Evolutionary conservation across 2,888 invertebrate species (phyloP).

Genomic region (Ennomos fuscantarius): DNA sequence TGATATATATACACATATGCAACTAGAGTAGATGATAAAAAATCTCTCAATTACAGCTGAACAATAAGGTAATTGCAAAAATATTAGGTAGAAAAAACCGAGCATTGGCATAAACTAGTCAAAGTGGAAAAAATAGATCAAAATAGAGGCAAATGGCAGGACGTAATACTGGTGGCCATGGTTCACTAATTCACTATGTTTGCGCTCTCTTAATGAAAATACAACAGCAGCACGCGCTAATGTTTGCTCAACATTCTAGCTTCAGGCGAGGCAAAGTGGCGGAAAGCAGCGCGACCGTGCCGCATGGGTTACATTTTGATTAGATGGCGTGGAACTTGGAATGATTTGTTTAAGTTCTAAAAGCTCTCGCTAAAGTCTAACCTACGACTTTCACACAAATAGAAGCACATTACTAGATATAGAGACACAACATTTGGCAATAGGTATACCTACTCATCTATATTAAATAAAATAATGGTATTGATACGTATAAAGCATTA

Average conservation of each 20-base stretch:
- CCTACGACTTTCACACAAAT: no score
- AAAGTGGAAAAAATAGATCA: constrained; percentile 25
- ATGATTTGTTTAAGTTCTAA: constrained; percentile 8
- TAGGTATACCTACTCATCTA: no score
- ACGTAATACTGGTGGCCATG: constrained; percentile 39
- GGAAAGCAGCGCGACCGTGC: constrained; percentile 14
- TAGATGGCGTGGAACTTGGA: constrained; percentile 10
- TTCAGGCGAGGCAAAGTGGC: constrained; percentile 20
- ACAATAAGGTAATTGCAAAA: not conserved
- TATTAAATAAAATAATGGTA: no score
- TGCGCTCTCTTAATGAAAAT: constrained; percentile 57
- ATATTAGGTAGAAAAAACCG: not conserved
- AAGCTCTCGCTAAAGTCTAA: no score
- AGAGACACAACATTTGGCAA: no score
- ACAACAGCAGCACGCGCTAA: constrained; percentile 50
- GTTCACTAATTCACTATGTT: constrained; percentile 47
- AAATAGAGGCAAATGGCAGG: constrained; percentile 28
- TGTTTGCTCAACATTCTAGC: constrained; percentile 45
- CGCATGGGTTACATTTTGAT: constrained; percentile 19
- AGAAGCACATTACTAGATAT: no score
- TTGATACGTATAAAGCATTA: no score
- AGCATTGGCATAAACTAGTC: constrained; percentile 8
- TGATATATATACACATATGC: not conserved
- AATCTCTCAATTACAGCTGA: not conserved
- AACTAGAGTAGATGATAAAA: not conserved